Evolutionary conservation across 2,888 invertebrate genomes (phyloP), one percentile per base, ranked within the genome.

Genomic region (Andrena bucephala): DNA sequence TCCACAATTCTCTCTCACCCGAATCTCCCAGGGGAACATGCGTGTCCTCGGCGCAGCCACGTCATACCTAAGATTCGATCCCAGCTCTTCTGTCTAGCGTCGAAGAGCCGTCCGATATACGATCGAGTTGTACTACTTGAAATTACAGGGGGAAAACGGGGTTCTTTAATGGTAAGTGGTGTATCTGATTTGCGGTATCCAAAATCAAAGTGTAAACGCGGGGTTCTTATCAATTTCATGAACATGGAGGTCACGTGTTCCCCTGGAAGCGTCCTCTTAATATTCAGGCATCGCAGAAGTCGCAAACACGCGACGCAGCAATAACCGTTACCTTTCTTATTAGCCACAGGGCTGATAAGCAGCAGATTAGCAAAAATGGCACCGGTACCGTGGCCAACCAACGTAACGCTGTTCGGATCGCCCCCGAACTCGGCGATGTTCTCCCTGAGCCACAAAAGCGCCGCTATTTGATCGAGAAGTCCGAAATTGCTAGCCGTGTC

Each of bases 331-430:
- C 95, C 91, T 93, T 93, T 93, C 75, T 92, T 93, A 81, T 92
- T 96, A 66, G 96, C 96, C 86, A 97, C 97, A 0, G 99, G 98
- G 29, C 99, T 99, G 78, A 99, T 96, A 96, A 99, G 97, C 63
- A 99, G 95, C 85, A 98, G 96, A 94, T 98, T 98, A 87, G 98
- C 97, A 91, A 98, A 97, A 2, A 98, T 98, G 0, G 99, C 99
- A 0, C 99, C 99, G 16, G 98, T 97, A 8, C 98, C 98, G 92
- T 99, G 99, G 0, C 99, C 99, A 95, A 99, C 96, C 69, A 99
- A 94, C 0, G 99, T 99, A 52, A 99, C 97, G 16, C 96, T 96
- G 72, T 96, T 95, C 0, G 97, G 97, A 94, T 99, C 98, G 0
- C 99, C 99, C 36, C 98, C 98, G 92, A 99, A 98, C 60, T 96